These are phyloP conservation scores for Nanorana parkeri DNA, from an alignment of 2,113 vertebrate species.

Conservation along the genomic window DNA sequence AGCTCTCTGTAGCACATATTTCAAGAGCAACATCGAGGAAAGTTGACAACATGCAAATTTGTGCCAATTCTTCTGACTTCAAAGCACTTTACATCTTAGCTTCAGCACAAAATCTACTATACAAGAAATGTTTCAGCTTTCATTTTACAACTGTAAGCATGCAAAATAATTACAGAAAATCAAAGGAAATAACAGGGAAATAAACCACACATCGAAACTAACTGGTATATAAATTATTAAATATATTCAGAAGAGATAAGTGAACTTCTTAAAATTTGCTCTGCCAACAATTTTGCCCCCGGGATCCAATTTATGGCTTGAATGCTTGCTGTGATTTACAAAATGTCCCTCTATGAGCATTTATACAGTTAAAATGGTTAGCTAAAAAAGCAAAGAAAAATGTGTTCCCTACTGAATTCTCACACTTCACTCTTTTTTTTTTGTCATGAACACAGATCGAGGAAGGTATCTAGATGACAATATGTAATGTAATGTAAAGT, in stretches of 20 bases:
- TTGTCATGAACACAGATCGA: no score
- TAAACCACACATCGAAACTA: neutral
- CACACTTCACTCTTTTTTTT: no score
- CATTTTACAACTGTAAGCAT: conserved; percentile 8
- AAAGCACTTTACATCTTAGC: conserved; percentile 8
- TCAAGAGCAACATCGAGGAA: neutral
- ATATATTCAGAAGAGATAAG: neutral
- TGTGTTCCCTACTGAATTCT: no score
- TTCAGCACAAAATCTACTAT: conserved; percentile 13
- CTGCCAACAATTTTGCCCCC: no score
- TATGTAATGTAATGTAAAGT: no score
- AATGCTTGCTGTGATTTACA: no score
- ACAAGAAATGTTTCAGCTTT: conserved; percentile 3
- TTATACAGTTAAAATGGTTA: no score
- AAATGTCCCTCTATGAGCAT: no score
- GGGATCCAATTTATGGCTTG: no score
- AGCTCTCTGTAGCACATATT: neutral
- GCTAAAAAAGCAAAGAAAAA: no score
- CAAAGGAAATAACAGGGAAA: neutral
- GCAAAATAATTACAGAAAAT: neutral
- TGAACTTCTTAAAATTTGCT: no score
- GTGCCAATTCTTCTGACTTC: conserved; percentile 7
- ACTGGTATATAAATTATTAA: conserved; percentile 10
- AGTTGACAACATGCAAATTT: neutral
- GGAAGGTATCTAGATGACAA: no score